Base-by-base conservation (phyloP, 2,888 invertebrate species). In the Drosophila eohydei region DNA sequence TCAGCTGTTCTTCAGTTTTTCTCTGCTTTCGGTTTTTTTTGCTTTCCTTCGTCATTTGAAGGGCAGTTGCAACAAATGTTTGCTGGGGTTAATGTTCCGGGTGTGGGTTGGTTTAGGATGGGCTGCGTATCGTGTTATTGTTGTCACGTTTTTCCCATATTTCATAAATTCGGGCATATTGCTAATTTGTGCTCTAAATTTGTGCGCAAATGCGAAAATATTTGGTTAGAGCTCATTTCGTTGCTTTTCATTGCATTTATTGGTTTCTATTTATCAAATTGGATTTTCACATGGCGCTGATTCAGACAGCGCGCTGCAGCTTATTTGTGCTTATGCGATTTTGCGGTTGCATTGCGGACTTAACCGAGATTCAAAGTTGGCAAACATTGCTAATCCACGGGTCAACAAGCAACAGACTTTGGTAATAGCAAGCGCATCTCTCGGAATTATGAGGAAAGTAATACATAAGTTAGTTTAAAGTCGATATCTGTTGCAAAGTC, bases 81-180 rank as follows among this genome's bases (percentile, higher is more conserved):
- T 72, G 80, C 82, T 74, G 78, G 83, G 83, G 86, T 86, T 86
- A 83, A 79, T 83, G 66, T 79, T 59, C 16, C 63, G 64, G 48
- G 58, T 55, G n/a, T 46, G 48, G 56, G 34, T 48, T 9, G 41
- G 34, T 26, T 54, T 50, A n/a, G 59, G 54, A 52, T 54, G 57
- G 61, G 38, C 59, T 52, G 56, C 55, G 66, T 68, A 57, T 60
- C 60, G 70, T 68, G 78, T 84, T 84, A 83, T 87, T 85, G 87
- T 82, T 84, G 84, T 85, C 84, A 85, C 88, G 84, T 87, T 85
- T 87, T 80, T 73, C 88, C 72, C 85, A 85, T 85, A 85, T 73
- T 87, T 85, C 84, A 85, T 87, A 87, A 85, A 85, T 85, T 84
- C 84, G 65, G 71, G 82, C 84, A 85, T 80, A 87, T 87, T 85